phyloP scores from a whole-genome alignment of 1,140 invertebrate genomes.

The Belonocnema kinseyi region DNA sequence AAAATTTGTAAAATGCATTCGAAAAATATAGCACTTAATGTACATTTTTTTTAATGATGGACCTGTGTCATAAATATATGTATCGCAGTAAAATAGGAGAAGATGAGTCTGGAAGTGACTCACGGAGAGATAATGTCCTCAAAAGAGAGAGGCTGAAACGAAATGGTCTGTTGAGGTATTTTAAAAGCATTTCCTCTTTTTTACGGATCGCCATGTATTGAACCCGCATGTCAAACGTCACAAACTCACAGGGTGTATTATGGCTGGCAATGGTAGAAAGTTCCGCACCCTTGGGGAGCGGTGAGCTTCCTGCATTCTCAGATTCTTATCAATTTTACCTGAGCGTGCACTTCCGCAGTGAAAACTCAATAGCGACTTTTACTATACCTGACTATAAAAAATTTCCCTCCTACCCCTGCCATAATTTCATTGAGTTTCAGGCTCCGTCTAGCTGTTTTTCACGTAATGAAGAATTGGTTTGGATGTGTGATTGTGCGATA shows the following conservation, averaged over 20 bases:
- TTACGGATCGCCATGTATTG: constrained; percentile 18
- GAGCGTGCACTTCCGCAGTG: neutral
- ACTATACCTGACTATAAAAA: no score
- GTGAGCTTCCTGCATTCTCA: constrained; percentile 7
- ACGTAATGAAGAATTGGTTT: no score
- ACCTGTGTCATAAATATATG: no score
- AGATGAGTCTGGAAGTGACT: neutral
- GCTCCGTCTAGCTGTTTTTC: no score
- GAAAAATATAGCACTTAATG: no score
- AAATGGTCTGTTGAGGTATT: constrained; percentile 19
- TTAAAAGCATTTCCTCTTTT: constrained; percentile 9
- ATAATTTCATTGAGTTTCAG: no score
- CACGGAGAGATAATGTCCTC: constrained; percentile 1
- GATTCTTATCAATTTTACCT: constrained; percentile 29
- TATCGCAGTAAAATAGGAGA: no score
- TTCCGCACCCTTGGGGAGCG: constrained; percentile 30
- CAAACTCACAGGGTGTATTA: constrained; percentile 23
- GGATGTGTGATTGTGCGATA: no score
- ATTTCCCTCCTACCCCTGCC: no score
- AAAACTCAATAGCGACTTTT: no score
- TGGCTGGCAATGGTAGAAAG: constrained; percentile 1
- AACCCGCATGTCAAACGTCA: constrained; percentile 11
- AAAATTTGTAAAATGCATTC: no score
- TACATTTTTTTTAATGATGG: no score
- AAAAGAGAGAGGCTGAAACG: constrained; percentile 3